Base-by-base conservation (phyloP, 2,113 vertebrate genomes). In the Grus americana region DNA sequence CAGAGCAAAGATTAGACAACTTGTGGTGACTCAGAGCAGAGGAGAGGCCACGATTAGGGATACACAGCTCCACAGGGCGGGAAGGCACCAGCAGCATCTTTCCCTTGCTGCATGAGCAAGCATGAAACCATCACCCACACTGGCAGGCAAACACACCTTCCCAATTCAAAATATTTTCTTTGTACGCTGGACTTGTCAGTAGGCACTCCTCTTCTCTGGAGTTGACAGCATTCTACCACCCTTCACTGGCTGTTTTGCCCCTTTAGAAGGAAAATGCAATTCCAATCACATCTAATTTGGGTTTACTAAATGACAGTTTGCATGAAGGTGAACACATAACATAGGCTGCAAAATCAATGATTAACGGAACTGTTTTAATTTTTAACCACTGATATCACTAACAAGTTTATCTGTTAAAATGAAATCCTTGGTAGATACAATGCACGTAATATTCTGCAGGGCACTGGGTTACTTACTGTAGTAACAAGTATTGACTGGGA, bases 401-500 rank as follows among this genome's bases (percentile, higher is more conserved):
- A 38, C 57, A 30, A 42, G 22, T 83, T 83, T 40, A 59, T 86
- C 68, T 42, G 9, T 81, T 92, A 42, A 65, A 93, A 86, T 70
- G 12, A 68, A 87, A 83, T 15, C 54, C 36, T 26, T 15, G 15
- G 44, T 59, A 92, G 66, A n/a, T 46, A 49, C 55, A 67, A 47
- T 0, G 15, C 55, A 67, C 58, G n/a, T 29, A 47, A 71, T 49
- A 66, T 65, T 84, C 78, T 72, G 15, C 76, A 82, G 71, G 91
- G 87, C 66, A 67, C 0, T 87, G 75, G 61, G 75, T 91, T 95
- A 62, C 80, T 88, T 88, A 78, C 88, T 62, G 52, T 70, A 91
- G 85, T 97, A 95, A 96, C 92, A 94, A 86, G 70, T 91, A 96
- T 95, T 63, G 95, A 94, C 92, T 36, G 32, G 74, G 76, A 87